These are phyloP conservation scores for Eutolmus rufibarbis DNA, from an alignment of 2,888 invertebrate species.

Conservation along the genomic window DNA sequence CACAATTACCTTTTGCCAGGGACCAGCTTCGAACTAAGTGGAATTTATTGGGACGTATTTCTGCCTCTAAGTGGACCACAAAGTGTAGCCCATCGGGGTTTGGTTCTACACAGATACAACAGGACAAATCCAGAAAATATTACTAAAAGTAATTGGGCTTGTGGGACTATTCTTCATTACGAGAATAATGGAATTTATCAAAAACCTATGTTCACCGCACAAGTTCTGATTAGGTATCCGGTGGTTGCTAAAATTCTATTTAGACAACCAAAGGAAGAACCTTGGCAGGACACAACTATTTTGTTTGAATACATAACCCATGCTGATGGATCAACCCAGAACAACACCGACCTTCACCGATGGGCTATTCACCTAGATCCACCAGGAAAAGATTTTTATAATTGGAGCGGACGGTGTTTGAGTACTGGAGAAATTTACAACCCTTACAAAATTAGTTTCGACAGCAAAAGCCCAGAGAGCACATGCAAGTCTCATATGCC, in stretches of 20 bases:
- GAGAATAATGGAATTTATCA: slow-evolving; percentile 72
- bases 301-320: slow-evolving; percentile 85
- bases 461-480: slow-evolving; percentile 67
- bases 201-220: slow-evolving; percentile 77
- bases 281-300: slow-evolving; percentile 85
- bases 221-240: slow-evolving; percentile 85
- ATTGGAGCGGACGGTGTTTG: slow-evolving; percentile 85
- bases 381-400: slow-evolving; percentile 87
- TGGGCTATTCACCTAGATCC: slow-evolving; percentile 84
- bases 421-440: slow-evolving; percentile 81
- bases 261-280: slow-evolving; percentile 79
- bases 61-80: slow-evolving; percentile 81
- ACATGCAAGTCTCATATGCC: slow-evolving; percentile 68
- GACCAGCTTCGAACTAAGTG: slow-evolving; percentile 74
- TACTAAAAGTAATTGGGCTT: slow-evolving; percentile 61
- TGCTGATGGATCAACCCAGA: slow-evolving; percentile 81
- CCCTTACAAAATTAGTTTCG: slow-evolving; percentile 75
- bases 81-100: slow-evolving; percentile 81
- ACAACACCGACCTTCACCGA: slow-evolving; percentile 76
- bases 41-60: slow-evolving; percentile 83
- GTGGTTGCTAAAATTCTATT: slow-evolving; percentile 85
- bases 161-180: slow-evolving; percentile 72
- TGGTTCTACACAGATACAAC: slow-evolving; percentile 63
- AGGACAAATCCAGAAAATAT: slow-evolving; percentile 56
- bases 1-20: slow-evolving; percentile 74